A percentile compares a stretch with the other conserved stretches of the same genome.
phyloP scores from a whole-genome alignment of 2,888 invertebrate species.

The Mimachlamys varia region DNA sequence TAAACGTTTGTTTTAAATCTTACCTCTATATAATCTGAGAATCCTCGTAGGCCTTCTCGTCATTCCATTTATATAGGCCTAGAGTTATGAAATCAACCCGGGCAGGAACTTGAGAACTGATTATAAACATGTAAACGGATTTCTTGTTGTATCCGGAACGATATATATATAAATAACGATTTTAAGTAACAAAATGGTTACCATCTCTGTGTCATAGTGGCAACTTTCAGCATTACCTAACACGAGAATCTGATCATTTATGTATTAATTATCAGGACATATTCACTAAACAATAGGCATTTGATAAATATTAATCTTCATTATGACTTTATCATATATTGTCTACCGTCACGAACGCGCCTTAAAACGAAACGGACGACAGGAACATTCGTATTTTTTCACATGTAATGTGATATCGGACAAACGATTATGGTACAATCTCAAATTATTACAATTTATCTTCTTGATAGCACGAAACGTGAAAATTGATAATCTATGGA shows the following conservation, averaged over 20 bases:
- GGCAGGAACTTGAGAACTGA: neutral
- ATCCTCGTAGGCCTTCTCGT: too few species aligned
- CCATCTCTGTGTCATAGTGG: neutral
- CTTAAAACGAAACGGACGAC: neutral
- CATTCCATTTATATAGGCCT: too few species aligned
- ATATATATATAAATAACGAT: too few species aligned
- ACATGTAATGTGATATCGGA: neutral
- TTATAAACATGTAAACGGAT: neutral
- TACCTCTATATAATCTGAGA: too few species aligned
- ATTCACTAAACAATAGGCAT: neutral
- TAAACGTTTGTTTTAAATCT: too few species aligned
- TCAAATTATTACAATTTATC: too few species aligned
- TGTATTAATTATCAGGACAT: neutral
- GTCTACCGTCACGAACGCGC: conserved; percentile 1
- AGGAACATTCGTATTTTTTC: neutral
- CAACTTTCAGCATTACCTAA: neutral
- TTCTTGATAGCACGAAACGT: too few species aligned
- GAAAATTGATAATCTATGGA: too few species aligned
- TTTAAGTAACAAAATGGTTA: too few species aligned
- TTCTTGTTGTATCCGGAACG: conserved; percentile 4
- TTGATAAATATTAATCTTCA: neutral
- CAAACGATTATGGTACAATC: too few species aligned
- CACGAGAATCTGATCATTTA: neutral
- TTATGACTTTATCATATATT: neutral
- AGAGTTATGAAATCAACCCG: neutral